phyloP scores from a whole-genome alignment of 2,888 invertebrate genomes.

The Venusia cambrica region DNA sequence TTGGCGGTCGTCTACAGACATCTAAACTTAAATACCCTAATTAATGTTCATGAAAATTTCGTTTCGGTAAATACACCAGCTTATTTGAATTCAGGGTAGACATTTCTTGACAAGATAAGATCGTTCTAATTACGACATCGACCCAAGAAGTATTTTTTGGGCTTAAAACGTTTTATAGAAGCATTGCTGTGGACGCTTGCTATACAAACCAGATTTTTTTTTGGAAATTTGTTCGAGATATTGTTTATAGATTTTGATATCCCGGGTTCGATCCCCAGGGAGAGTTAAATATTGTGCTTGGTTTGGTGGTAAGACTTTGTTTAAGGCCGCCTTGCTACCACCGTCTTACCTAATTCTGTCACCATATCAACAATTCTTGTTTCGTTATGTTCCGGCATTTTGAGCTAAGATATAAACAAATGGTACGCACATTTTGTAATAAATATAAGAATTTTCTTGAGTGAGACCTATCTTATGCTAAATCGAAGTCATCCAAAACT shows the following conservation, averaged over 20 bases:
- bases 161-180: constrained; percentile 14
- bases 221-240: background rate
- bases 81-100: constrained; percentile 31
- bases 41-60: constrained; percentile 36
- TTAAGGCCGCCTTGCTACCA: too few relatives aligned
- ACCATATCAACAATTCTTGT: too few relatives aligned
- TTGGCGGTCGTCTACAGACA: constrained; percentile 31
- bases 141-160: constrained; percentile 23
- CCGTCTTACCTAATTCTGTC: too few relatives aligned
- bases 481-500: too few relatives aligned
- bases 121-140: constrained; percentile 26
- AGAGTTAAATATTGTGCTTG: too few relatives aligned
- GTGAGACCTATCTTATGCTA: too few relatives aligned
- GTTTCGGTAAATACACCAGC: constrained; percentile 27
- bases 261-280: too few relatives aligned
- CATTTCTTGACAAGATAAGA: constrained; percentile 28
- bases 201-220: constrained; percentile 15
- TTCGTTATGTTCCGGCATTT: too few relatives aligned
- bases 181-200: constrained; percentile 16
- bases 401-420: too few relatives aligned
- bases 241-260: constrained; percentile 36
- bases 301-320: too few relatives aligned
- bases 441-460: too few relatives aligned
- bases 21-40: constrained; percentile 36
- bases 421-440: too few relatives aligned